Evolutionary conservation across 2,888 invertebrate genomes (phyloP), one percentile per base, ranked within the genome.

Genomic region (Protophormia terraenovae): DNA sequence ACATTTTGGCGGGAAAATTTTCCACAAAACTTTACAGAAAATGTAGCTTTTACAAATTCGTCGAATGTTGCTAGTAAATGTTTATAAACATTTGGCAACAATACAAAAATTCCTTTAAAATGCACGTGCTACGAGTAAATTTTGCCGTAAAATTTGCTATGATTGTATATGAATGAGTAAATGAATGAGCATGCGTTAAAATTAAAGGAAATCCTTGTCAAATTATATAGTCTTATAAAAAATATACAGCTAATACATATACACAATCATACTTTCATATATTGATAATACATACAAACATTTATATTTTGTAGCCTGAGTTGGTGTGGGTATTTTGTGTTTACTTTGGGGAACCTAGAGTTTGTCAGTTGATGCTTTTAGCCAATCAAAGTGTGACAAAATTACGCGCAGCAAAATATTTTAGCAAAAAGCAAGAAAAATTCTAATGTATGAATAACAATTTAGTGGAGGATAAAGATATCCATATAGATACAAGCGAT

Each of bases 151-250:
- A 83, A 32, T 32, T 72, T 82, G 38, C 24, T 73, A n/a, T n/a
- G 45, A 67, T 86, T 77, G 64, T 78, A 55, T 16, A 22, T 24
- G 10, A 47, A 19, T 53, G 53, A 22, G 22, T 55, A 3, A 55
- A 19, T 12, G 19, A 45, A 29, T 60, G 75, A 53, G 85, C 85
- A 85, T 78, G 85, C 85, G 85, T 50, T 79, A 66, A 78, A 64
- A 66, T 78, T 88, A 88, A 89, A 89, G 89, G 90, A 90, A 90
- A 90, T 91, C 90, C 90, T 86, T 86, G 83, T 82, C 83, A 85
- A 76, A 69, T 78, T 82, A 81, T 69, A 82, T 50, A 81, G 84
- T 82, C 78, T 82, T 82, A 69, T 73, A 78, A 67, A 75, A 85
- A 67, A 35, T 55, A 79, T 38, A 73, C 60, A 81, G 4, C 47